phyloP scores from a whole-genome alignment of 2,888 invertebrate species.

The Hypomecis atomaria region DNA sequence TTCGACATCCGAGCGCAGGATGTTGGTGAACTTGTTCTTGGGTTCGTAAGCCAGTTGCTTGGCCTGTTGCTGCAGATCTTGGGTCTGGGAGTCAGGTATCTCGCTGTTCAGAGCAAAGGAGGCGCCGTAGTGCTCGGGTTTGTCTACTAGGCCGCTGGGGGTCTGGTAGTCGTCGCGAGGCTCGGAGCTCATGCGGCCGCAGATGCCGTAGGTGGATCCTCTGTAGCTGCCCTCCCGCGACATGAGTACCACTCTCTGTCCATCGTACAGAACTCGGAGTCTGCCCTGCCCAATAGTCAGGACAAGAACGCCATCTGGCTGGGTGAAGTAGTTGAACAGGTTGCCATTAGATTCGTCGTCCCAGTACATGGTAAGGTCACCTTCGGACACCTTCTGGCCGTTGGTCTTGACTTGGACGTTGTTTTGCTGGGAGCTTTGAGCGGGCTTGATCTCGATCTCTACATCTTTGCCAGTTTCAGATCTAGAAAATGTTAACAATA shows the following conservation, averaged over 20 bases:
- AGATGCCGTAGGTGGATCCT: slow-evolving; percentile 86
- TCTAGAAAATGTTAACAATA: slow-evolving; percentile 19
- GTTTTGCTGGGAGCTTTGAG: slow-evolving; percentile 50
- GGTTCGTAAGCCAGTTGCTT: slow-evolving; percentile 70
- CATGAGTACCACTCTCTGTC: slow-evolving; percentile 78
- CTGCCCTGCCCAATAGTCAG: slow-evolving; percentile 77
- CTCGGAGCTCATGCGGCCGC: slow-evolving; percentile 87
- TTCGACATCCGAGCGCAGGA: slow-evolving; percentile 64
- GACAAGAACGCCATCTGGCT: slow-evolving; percentile 82
- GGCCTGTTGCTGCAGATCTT: slow-evolving; percentile 69
- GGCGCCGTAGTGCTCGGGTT: slow-evolving; percentile 81
- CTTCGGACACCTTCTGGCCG: slow-evolving; percentile 69
- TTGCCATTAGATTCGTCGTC: slow-evolving; percentile 69
- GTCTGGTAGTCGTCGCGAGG: slow-evolving; percentile 84
- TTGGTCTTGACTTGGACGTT: slow-evolving; percentile 72
- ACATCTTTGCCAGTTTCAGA: slow-evolving; percentile 65
- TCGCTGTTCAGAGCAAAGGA: slow-evolving; percentile 82
- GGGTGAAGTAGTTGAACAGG: slow-evolving; percentile 70
- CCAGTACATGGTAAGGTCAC: slow-evolving; percentile 69
- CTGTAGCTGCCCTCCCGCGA: slow-evolving; percentile 81
- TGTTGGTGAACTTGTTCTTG: slow-evolving; percentile 60
- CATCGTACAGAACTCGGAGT: slow-evolving; percentile 85
- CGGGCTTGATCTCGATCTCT: slow-evolving; percentile 67
- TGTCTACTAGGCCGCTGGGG: slow-evolving; percentile 83
- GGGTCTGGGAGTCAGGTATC: slow-evolving; percentile 72